phyloP scores from a whole-genome alignment of 2,113 vertebrate genomes.

The Rhinogobius similis region DNA sequence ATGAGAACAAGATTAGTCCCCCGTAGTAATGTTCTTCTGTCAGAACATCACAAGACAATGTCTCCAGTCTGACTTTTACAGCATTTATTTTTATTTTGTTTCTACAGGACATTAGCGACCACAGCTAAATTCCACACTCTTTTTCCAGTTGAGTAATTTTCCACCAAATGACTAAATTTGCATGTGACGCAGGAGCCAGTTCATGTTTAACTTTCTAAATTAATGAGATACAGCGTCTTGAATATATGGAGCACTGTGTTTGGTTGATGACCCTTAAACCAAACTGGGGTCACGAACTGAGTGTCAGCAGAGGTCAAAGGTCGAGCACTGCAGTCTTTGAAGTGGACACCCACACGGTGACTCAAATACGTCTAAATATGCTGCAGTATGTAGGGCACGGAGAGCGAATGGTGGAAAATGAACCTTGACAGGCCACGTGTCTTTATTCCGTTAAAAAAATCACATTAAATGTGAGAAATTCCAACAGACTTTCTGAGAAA shows the following conservation, averaged over 20 bases:
- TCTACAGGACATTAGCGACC: background rate
- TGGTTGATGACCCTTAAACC: background rate
- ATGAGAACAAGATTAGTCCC: too few species aligned
- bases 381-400: background rate
- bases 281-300: constrained; percentile 2
- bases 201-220: background rate
- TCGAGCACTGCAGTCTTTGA: background rate
- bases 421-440: too few species aligned
- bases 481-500: too few species aligned
- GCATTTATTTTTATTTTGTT: too few species aligned
- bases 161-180: too few species aligned
- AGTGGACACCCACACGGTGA: constrained; percentile 1
- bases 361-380: background rate
- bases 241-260: background rate
- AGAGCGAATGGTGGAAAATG: background rate
- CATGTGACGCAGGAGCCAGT: background rate
- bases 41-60: too few species aligned
- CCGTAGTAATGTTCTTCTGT: too few species aligned
- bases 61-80: too few species aligned
- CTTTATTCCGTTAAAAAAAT: too few species aligned
- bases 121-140: background rate
- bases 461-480: too few species aligned
- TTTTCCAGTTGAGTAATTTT: background rate
- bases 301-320: background rate
- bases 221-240: background rate